Evolutionary conservation across 2,113 vertebrate genomes (phyloP).

Genomic region (Hippocampus mohnikei): DNA sequence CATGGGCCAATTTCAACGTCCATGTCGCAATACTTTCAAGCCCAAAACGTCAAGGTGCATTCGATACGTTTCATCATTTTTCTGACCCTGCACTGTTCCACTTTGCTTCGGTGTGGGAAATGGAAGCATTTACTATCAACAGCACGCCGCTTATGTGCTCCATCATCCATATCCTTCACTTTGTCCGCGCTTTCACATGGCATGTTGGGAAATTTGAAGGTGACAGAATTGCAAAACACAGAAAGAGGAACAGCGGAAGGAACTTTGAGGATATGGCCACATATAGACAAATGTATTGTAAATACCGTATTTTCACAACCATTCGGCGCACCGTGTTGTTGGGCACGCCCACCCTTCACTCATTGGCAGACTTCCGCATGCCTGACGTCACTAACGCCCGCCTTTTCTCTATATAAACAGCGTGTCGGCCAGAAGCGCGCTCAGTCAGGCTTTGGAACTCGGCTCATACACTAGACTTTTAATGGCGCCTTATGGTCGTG

Average conservation of each 20-base stretch:
- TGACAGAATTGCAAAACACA: conserved; percentile 5
- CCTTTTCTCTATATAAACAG: too few species aligned
- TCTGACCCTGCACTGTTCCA: conserved; percentile 31
- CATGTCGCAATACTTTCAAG: conserved; percentile 14
- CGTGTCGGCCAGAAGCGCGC: too few species aligned
- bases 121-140: conserved; percentile 43
- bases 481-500: too few species aligned
- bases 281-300: background rate
- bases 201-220: conserved; percentile 20
- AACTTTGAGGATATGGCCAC: background rate
- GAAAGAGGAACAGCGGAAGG: background rate
- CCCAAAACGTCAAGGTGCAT: conserved; percentile 32
- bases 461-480: too few species aligned
- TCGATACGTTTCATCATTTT: conserved; percentile 43
- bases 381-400: too few species aligned
- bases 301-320: too few species aligned
- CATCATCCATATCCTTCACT: conserved; percentile 31
- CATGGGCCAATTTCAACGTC: conserved; percentile 19
- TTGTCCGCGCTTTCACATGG: conserved; percentile 15
- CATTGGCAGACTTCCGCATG: too few species aligned
- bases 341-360: too few species aligned
- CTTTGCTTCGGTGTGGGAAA: conserved; percentile 15
- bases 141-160: conserved; percentile 26
- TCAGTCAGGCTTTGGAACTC: too few species aligned
- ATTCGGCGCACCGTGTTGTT: too few species aligned